phyloP scores from a whole-genome alignment of 2,888 invertebrate species.

The Drepanosiphum platanoidis region DNA sequence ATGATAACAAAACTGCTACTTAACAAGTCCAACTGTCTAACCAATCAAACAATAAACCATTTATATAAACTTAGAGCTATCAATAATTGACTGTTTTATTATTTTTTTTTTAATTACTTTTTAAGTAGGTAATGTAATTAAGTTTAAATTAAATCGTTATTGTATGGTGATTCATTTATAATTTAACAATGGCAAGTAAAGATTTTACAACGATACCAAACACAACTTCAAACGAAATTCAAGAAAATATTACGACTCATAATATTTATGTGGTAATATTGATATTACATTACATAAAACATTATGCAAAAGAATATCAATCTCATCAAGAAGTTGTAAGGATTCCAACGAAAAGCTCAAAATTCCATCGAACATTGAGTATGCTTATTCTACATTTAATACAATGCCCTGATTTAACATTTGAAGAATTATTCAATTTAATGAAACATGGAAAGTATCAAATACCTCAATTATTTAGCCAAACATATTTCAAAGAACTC shows the following conservation, averaged over 20 bases:
- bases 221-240: conserved; percentile 63
- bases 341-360: not conserved
- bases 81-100: not conserved
- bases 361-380: conserved; percentile 47
- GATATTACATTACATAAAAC: conserved; percentile 67
- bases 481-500: conserved; percentile 73
- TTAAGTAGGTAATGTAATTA: not conserved
- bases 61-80: not conserved
- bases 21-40: not conserved
- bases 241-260: conserved; percentile 80
- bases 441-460: conserved; percentile 74
- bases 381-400: conserved; percentile 63
- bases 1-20: not conserved
- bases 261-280: conserved; percentile 81
- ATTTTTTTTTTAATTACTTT: not conserved
- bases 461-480: conserved; percentile 71
- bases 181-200: conserved; percentile 20
- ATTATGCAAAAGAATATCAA: not conserved
- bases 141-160: not conserved
- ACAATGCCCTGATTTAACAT: conserved; percentile 81
- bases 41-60: not conserved
- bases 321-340: not conserved
- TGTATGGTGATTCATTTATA: not conserved
- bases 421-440: conserved; percentile 74
- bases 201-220: conserved; percentile 57